Conservation (phyloP, 2,797 vertebrate species). For the Pangasius krempfi region DNA sequence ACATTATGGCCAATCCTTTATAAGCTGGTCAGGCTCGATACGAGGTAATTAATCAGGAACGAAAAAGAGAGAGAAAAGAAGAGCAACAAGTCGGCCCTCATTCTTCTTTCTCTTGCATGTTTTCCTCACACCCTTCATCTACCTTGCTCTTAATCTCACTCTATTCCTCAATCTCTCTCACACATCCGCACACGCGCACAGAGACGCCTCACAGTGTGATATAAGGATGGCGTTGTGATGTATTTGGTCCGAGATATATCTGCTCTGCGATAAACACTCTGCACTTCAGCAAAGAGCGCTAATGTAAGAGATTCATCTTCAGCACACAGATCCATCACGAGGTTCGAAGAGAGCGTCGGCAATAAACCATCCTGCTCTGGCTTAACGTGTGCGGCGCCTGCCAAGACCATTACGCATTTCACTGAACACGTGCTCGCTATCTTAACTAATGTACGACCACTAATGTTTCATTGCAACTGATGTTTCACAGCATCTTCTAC, state of each 20-base stretch:
- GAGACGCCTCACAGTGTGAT: not conserved
- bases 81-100: constrained; percentile 32
- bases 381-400: not conserved
- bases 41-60: constrained; percentile 72
- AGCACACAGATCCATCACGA: constrained; percentile 45
- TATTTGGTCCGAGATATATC: constrained; percentile 54
- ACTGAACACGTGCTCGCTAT: constrained; percentile 23
- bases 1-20: constrained; percentile 72
- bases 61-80: constrained; percentile 37
- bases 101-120: not conserved
- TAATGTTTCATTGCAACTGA: too few species aligned
- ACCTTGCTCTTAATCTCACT: constrained; percentile 11
- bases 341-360: constrained; percentile 7
- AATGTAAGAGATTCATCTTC: constrained; percentile 57
- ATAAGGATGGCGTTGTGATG: constrained; percentile 48
- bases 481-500: not conserved
- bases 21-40: constrained; percentile 69
- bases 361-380: constrained; percentile 28
- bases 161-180: not conserved
- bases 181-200: not conserved
- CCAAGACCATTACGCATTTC: constrained; percentile 11
- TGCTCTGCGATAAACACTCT: constrained; percentile 56
- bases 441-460: constrained; percentile 29
- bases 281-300: constrained; percentile 58
- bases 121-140: constrained; percentile 18